These are phyloP conservation scores for Frankliniella fusca DNA, from an alignment of 2,888 invertebrate species.

Conservation along the genomic window DNA sequence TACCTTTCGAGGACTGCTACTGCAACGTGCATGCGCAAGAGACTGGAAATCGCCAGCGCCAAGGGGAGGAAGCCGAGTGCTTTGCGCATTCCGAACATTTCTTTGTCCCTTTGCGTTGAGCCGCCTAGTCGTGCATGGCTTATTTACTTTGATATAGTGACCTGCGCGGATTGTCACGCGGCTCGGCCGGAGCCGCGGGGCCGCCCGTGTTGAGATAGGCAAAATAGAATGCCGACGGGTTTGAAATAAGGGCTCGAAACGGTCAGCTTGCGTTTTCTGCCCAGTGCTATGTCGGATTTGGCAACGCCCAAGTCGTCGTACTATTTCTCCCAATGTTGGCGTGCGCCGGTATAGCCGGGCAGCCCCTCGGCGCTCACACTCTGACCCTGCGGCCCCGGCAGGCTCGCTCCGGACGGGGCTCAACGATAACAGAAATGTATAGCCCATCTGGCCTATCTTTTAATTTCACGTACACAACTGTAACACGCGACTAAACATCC, in stretches of 20 bases:
- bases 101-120: not conserved
- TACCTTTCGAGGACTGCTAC: not conserved
- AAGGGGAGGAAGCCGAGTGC: not conserved
- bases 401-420: not conserved
- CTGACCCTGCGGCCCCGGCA: not conserved
- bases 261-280: not conserved
- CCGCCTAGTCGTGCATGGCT: constrained; percentile 10
- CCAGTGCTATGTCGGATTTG: not conserved
- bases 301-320: not conserved
- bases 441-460: constrained; percentile 24
- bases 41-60: not conserved
- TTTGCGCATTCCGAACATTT: not conserved
- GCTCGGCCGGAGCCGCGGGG: not conserved
- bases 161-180: not conserved
- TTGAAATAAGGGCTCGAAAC: no score
- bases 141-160: not conserved
- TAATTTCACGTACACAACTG: constrained; percentile 20
- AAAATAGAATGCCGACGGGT: no score
- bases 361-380: not conserved
- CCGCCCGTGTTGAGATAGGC: no score
- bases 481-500: constrained; percentile 18
- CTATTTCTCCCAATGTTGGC: not conserved
- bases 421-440: constrained; percentile 21
- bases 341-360: not conserved
- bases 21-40: not conserved